Base-by-base conservation (phyloP, 2,888 invertebrate species). In the Colletes collaris region DNA sequence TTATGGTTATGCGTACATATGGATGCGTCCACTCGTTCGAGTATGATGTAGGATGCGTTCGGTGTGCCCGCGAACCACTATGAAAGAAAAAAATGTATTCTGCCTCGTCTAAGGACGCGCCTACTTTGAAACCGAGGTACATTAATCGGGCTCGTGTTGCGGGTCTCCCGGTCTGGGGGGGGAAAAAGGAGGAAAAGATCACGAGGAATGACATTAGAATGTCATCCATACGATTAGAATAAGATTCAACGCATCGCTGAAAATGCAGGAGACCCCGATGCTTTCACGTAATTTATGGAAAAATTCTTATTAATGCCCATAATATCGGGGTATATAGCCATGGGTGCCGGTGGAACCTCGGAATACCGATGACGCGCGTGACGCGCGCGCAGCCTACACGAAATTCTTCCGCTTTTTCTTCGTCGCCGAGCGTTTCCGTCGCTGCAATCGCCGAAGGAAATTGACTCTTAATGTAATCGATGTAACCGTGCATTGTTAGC, bases 1-100 rank as follows among this genome's bases (percentile, higher is more conserved):
- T 86, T 86, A 86, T 88, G 86, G 82, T 81, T 84, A 87, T 84
- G 83, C 83, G 86, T 86, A 84, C 81, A 85, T 88, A 87, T 84
- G 84, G 81, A 89, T 89, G 82, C 66, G 74, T 68, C 67, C 78
- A 63, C 70, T 82, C 56, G 74, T 40, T 58, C 55, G 69, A 40
- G 81, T 77, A 84, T 63, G 79, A 82, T 76, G 79, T 82, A 77
- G 68, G 77, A 86, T 59, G 70, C 76, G 58, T 56, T 69, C 80
- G 55, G 46, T 69, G 60, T 60, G 16, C 60, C 50, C 16, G 37
- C 46, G 46, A 68, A 56, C 37, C 56, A 71, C 59, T 65, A 63
- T 44, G 59, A 65, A 55, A 19, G 2, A n/a, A 52, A 70, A 83
- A 64, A 76, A 68, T 76, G 56, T 68, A 68, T 72, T 81, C 75